Evolutionary conservation across 2,888 invertebrate species (phyloP).

Genomic region (Acrocyrtus sp.): DNA sequence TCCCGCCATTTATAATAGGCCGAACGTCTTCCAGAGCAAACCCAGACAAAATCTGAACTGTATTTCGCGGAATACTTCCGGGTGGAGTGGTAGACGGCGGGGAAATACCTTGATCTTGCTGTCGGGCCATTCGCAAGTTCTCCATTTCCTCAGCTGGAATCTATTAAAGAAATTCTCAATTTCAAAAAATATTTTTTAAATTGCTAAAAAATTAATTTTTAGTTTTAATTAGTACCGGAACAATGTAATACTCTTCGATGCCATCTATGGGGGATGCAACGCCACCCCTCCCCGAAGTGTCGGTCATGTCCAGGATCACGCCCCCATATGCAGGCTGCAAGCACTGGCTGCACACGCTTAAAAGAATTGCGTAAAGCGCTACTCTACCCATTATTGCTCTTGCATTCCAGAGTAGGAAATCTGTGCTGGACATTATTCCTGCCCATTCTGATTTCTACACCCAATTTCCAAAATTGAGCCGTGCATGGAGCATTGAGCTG

Average conservation of each 20-base stretch:
- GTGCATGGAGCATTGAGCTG: too few species aligned
- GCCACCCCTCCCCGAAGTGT: too few species aligned
- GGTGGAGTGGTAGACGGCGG: not conserved
- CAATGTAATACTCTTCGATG: not conserved
- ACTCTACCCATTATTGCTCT: too few species aligned
- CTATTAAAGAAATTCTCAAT: not conserved
- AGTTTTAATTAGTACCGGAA: not conserved
- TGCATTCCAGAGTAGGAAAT: too few species aligned
- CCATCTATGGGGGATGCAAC: too few species aligned
- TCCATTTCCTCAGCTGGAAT: not conserved
- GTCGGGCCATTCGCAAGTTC: not conserved
- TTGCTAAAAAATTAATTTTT: not conserved
- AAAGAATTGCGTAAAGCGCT: too few species aligned
- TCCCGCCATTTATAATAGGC: slow-evolving; percentile 13
- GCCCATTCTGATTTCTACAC: not conserved
- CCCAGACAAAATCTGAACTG: slow-evolving; percentile 11
- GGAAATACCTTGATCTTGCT: not conserved
- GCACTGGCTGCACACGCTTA: too few species aligned
- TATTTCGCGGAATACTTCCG: not conserved
- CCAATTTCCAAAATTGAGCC: not conserved
- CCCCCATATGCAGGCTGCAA: too few species aligned
- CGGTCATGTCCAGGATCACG: too few species aligned
- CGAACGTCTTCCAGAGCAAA: slow-evolving; percentile 5
- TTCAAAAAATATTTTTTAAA: too few species aligned
- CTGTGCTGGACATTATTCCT: too few species aligned